Conservation (phyloP, 2,113 vertebrate genomes). For the Sylvietta virens region DNA sequence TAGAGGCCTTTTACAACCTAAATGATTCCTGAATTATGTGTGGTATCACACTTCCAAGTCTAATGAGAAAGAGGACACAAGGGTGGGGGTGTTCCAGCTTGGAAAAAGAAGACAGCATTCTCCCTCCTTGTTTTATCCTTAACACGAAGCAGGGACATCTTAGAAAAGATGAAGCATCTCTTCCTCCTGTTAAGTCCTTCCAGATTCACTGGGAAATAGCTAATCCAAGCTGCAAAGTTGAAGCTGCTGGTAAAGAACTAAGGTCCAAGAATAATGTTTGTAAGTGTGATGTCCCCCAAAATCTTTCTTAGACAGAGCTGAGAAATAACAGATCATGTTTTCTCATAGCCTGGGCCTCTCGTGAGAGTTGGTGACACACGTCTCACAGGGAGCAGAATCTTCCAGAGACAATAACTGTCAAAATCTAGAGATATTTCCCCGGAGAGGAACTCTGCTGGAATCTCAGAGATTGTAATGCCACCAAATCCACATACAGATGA, state of each 20-base stretch:
- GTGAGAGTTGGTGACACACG: background rate
- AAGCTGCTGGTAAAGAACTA: background rate
- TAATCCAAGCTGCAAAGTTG: background rate
- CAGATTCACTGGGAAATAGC: background rate
- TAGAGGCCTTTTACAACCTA: background rate
- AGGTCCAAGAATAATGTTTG: background rate
- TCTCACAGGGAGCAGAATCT: background rate
- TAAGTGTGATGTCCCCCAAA: background rate
- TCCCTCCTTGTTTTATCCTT: background rate
- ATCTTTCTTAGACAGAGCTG: background rate
- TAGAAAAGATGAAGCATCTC: background rate
- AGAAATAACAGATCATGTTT: background rate
- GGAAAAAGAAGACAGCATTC: background rate
- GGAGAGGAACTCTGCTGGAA: background rate
- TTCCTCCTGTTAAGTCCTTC: background rate
- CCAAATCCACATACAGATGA: background rate
- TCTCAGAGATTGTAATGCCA: background rate
- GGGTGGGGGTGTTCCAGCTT: background rate
- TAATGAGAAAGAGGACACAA: background rate
- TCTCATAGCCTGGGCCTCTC: background rate
- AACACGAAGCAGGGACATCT: background rate
- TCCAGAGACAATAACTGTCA: background rate
- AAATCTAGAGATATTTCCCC: background rate
- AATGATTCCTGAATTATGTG: background rate
- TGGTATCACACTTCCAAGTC: accelerated